Evolutionary conservation across 1,140 invertebrate genomes (phyloP).

Genomic region (Brevipalpus yothersi): DNA sequence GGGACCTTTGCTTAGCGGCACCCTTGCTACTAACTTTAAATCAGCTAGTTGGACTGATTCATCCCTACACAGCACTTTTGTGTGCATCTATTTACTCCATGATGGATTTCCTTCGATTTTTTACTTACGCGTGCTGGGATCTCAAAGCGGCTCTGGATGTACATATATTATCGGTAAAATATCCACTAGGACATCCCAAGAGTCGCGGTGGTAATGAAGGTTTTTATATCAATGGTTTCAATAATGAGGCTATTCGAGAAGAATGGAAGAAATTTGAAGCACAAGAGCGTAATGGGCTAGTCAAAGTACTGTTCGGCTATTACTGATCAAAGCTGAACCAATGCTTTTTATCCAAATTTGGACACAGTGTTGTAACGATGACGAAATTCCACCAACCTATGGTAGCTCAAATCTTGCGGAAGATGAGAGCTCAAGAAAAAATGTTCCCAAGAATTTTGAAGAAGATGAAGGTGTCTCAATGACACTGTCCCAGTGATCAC

Average conservation of each 20-base stretch:
- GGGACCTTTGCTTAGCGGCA: slow-evolving; percentile 9
- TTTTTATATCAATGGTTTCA: slow-evolving; percentile 12
- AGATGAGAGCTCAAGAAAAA: too few species aligned
- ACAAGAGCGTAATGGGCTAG: neutral
- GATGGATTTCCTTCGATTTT: slow-evolving; percentile 13
- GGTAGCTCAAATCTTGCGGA: too few species aligned
- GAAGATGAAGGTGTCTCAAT: too few species aligned
- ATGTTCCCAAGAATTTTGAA: too few species aligned
- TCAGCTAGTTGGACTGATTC: slow-evolving; percentile 2
- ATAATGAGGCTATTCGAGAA: slow-evolving; percentile 8
- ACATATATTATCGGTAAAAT: slow-evolving; percentile 11
- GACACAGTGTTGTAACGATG: too few species aligned
- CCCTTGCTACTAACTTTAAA: slow-evolving; percentile 8
- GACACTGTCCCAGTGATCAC: too few species aligned
- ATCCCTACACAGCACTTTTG: slow-evolving; percentile 9
- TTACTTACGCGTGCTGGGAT: slow-evolving; percentile 13
- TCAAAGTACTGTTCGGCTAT: neutral
- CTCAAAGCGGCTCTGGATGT: slow-evolving; percentile 10
- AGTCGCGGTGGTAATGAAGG: slow-evolving; percentile 7
- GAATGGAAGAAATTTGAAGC: neutral
- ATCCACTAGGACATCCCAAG: slow-evolving; percentile 10
- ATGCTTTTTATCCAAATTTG: too few species aligned
- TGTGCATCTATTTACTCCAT: slow-evolving; percentile 11
- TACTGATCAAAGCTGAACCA: neutral
- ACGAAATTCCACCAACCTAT: too few species aligned